Evolutionary conservation across 2,113 vertebrate genomes (phyloP), one percentile per base, ranked within the genome.

Genomic region (Pardalotus punctatus): DNA sequence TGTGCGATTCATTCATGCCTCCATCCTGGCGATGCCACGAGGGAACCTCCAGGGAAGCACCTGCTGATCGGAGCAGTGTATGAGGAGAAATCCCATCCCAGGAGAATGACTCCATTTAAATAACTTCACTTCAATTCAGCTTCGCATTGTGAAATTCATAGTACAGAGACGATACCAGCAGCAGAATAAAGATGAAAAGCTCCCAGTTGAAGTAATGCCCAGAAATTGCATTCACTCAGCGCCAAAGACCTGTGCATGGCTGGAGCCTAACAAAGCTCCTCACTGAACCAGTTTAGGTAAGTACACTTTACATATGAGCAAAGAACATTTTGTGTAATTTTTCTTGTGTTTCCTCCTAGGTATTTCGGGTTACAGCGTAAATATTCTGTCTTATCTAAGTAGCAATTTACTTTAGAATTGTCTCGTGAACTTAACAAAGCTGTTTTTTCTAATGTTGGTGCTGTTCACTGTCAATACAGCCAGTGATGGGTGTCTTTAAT

Each of bases 371-470:
- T 69, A 31, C 6, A 27, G 2, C 23, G 45, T 31, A n/a, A 51
- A 28, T 61, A 54, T 73, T 51, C 48, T 74, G 19, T 24, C 25
- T n/a, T 56, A 22, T 17, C 1, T 7, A 31, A 79, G 33, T 18
- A 73, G 8, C 25, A 35, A 17, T 38, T 58, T 42, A 10, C 14
- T 81, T 69, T 51, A 51, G 47, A 61, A 53, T 43, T 50, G 8
- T 33, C 23, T 47, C 43, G 22, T 24, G 6, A 84, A n/a, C 24
- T 64, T 48, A 45, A 25, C 0, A 0, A 60, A 29, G 48, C 47
- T 77, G 14, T 36, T 58, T 69, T 57, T 57, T 50, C n/a, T 40
- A 35, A 50, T 82, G 62, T 53, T 73, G 38, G 11, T 69, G 50
- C n/a, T 12, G 3, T 22, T 38, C 73, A 31, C 14, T 66, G 9